These are phyloP conservation scores for Proterorhinus semilunaris DNA, from an alignment of 2,113 vertebrate species.

Conservation along the genomic window DNA sequence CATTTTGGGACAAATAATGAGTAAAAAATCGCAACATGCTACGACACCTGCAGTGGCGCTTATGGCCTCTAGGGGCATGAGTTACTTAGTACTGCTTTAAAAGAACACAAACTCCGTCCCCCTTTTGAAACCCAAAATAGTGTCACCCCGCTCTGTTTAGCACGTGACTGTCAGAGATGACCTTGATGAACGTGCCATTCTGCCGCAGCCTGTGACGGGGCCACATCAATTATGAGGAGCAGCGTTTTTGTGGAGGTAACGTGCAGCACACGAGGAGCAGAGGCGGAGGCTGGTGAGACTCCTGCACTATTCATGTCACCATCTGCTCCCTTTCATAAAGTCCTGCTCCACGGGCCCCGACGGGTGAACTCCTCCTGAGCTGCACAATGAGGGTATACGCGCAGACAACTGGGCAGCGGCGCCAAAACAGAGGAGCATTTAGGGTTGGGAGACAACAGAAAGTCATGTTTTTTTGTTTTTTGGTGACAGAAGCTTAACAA, in stretches of 20 bases:
- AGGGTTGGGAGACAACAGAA: too few relatives aligned
- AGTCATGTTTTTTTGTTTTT: conserved; percentile 41
- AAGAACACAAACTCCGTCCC: neutral
- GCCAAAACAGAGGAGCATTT: neutral
- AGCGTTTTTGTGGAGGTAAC: conserved; percentile 68
- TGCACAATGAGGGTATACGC: conserved; percentile 38
- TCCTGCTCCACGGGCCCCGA: conserved; percentile 48
- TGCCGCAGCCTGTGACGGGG: conserved; percentile 47
- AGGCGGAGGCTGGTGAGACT: conserved; percentile 49
- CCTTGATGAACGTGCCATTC: conserved; percentile 66
- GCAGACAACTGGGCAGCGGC: conserved; percentile 1
- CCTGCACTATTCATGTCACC: conserved; percentile 76
- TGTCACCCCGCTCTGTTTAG: conserved; percentile 8
- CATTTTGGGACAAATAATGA: too few relatives aligned
- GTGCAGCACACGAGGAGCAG: conserved; percentile 65
- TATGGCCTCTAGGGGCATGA: too few relatives aligned
- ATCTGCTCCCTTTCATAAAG: conserved; percentile 70
- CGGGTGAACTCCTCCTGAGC: conserved; percentile 41
- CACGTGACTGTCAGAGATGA: conserved; percentile 45
- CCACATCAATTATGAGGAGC: conserved; percentile 70
- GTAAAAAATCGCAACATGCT: too few relatives aligned
- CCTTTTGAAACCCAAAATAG: too few relatives aligned
- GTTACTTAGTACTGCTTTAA: too few relatives aligned
- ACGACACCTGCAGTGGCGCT: too few relatives aligned
- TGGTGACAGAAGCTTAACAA: neutral